Evolutionary conservation across 2,113 vertebrate species (phyloP).

Genomic region (Cisticola juncidis): DNA sequence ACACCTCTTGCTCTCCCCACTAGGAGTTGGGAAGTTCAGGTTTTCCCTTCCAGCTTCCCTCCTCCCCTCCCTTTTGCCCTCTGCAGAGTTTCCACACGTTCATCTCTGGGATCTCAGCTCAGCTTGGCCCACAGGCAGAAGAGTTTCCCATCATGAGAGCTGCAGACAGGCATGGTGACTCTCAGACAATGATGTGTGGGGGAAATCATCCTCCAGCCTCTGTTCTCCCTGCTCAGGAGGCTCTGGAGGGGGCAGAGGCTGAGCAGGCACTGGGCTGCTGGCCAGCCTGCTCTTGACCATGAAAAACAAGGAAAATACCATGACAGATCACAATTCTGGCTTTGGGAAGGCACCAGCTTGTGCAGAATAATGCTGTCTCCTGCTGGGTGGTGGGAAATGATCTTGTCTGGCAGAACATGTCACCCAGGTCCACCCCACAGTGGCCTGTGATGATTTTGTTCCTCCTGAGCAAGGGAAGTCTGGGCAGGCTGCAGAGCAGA

Average conservation of each 20-base stretch:
- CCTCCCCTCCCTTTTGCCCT: background rate
- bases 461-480: background rate
- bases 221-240: background rate
- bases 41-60: background rate
- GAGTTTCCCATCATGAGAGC: background rate
- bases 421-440: background rate
- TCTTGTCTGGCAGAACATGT: background rate
- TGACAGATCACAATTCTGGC: accelerated
- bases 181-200: background rate
- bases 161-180: background rate
- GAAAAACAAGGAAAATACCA: background rate
- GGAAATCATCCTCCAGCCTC: background rate
- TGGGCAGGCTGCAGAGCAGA: background rate
- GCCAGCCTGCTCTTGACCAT: background rate
- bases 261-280: background rate
- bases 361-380: background rate
- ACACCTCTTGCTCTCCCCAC: background rate
- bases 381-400: background rate
- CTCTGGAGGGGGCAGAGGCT: background rate
- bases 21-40: background rate
- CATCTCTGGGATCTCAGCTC: background rate
- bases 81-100: background rate
- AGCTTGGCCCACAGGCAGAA: background rate
- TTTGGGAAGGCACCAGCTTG: background rate
- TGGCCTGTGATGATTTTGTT: background rate